Percentiles rank a stretch among this genome's conserved stretches.
Evolutionary conservation across 2,888 invertebrate species (phyloP).

Genomic region (Dendrolimus pini): DNA sequence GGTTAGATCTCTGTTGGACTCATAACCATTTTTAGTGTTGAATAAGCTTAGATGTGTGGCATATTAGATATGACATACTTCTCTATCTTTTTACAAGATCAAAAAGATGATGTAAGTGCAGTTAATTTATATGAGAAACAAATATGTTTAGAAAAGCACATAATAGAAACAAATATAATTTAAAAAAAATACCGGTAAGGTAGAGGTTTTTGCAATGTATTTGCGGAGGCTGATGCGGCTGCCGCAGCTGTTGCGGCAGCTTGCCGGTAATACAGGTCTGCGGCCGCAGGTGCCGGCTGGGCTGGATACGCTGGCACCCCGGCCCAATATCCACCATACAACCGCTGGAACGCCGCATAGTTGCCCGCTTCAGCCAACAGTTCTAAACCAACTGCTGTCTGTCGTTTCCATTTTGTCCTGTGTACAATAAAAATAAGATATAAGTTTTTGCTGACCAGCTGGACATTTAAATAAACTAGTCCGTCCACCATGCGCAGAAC

Average conservation of each 20-base stretch:
- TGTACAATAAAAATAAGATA: conserved; percentile 14
- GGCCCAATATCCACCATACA: conserved; percentile 88
- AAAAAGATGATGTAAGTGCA: no score
- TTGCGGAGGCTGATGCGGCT: conserved; percentile 74
- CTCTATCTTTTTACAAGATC: no score
- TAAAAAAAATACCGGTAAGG: conserved; percentile 79
- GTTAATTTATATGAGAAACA: no score
- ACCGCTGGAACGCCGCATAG: conserved; percentile 97
- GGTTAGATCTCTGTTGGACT: no score
- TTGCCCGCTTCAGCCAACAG: conserved; percentile 98
- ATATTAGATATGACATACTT: no score
- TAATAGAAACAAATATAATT: neutral
- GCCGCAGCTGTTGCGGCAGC: conserved; percentile 85
- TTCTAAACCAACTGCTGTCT: conserved; percentile 98
- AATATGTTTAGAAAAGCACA: no score
- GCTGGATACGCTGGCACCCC: conserved; percentile 82
- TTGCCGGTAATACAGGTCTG: conserved; percentile 89
- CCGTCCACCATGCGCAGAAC: no score
- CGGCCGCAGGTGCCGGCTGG: conserved; percentile 81
- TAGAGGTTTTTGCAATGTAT: conserved; percentile 91
- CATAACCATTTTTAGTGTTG: no score
- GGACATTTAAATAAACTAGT: neutral
- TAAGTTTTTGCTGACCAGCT: neutral
- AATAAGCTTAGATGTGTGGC: no score
- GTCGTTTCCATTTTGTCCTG: conserved; percentile 99